Evolutionary conservation across 2,888 invertebrate genomes (phyloP).

Genomic region (Athetis lepigone): DNA sequence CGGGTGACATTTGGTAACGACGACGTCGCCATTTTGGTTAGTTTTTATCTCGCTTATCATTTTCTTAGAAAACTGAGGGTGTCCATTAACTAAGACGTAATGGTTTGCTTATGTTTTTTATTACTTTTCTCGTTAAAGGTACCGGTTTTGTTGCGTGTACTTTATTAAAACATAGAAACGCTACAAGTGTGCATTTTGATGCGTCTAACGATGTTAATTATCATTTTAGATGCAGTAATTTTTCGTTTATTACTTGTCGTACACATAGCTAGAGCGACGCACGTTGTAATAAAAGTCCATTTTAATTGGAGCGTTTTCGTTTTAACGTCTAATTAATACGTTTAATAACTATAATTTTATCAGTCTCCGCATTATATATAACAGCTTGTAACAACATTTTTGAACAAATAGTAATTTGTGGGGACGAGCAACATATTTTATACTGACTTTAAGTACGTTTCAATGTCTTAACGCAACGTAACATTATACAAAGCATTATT

Average conservation of each 20-base stretch:
- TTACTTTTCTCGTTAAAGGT: conserved; percentile 67
- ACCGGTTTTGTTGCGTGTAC: conserved; percentile 69
- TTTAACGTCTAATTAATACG: conserved; percentile 81
- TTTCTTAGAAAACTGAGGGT: conserved; percentile 67
- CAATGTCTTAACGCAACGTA: conserved; percentile 18
- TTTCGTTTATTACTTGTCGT: conserved; percentile 82
- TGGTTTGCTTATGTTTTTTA: conserved; percentile 75
- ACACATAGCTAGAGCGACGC: conserved; percentile 69
- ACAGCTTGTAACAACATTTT: conserved; percentile 61
- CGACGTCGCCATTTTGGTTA: conserved; percentile 75
- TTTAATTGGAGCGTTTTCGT: conserved; percentile 82
- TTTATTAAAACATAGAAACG: conserved; percentile 68
- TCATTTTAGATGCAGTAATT: conserved; percentile 77
- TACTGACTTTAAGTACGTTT: conserved; percentile 30
- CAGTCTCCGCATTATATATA: conserved; percentile 59
- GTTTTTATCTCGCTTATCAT: conserved; percentile 73
- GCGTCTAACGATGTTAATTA: conserved; percentile 80
- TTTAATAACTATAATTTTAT: conserved; percentile 77
- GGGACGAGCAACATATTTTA: conserved; percentile 47
- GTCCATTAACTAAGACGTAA: conserved; percentile 75
- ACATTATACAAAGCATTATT: conserved; percentile 5
- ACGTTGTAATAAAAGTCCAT: conserved; percentile 78
- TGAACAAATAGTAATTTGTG: conserved; percentile 62
- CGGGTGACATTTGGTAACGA: conserved; percentile 74
- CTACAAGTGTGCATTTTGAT: conserved; percentile 74